phyloP scores from a whole-genome alignment of 2,113 vertebrate species.

The Sinocyclocheilus rhinocerous region DNA sequence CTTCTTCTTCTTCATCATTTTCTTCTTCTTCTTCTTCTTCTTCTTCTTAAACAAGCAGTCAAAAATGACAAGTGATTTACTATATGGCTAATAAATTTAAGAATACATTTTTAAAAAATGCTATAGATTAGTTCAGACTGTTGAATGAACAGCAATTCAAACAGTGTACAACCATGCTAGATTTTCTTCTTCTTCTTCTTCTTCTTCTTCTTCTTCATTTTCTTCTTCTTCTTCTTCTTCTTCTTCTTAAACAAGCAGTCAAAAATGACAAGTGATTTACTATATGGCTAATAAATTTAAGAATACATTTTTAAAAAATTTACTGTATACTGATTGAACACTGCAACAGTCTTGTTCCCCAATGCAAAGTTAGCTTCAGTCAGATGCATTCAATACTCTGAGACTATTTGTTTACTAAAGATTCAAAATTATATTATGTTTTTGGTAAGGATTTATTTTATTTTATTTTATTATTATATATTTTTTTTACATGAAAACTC shows the following conservation, averaged over 20 bases:
- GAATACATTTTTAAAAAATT: neutral
- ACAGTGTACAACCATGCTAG: neutral
- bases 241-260: neutral
- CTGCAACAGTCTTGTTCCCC: neutral
- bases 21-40: too few species aligned
- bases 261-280: neutral
- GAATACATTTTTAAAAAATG: neutral
- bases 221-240: neutral
- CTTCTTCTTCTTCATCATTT: too few species aligned
- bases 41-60: neutral
- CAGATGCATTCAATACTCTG: neutral
- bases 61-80: neutral
- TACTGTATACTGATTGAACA: neutral
- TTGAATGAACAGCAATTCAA: neutral
- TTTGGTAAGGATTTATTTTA: neutral
- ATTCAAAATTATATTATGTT: neutral
- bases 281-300: neutral
- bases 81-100: neutral
- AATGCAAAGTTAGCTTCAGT: neutral
- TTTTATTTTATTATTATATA: neutral
- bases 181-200: neutral
- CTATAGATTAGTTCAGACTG: neutral
- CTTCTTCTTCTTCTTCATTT: too few species aligned
- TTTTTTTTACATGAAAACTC: conserved; percentile 8
- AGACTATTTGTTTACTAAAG: neutral